A percentile compares a stretch with the other conserved stretches of the same genome.
phyloP scores from a whole-genome alignment of 2,888 invertebrate species.

The Erebia epiphron region DNA sequence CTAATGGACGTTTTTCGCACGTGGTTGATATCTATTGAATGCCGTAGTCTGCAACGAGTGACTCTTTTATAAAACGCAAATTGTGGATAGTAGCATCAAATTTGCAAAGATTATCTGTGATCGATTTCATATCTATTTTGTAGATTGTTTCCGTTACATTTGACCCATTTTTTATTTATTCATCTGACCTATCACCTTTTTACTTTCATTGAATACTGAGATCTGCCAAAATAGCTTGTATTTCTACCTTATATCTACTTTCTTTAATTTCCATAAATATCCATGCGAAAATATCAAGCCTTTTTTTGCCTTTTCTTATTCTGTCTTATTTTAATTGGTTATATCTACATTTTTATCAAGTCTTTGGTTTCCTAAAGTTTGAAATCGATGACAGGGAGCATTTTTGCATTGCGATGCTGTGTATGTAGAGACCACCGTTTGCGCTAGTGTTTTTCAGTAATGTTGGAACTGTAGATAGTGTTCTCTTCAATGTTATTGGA shows the following conservation, averaged over 20 bases:
- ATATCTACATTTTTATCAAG: background rate
- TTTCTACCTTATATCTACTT: too few species aligned
- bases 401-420: background rate
- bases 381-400: conserved; percentile 4
- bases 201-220: background rate
- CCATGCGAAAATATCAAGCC: too few species aligned
- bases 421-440: conserved; percentile 16
- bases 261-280: too few species aligned
- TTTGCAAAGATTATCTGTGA: background rate
- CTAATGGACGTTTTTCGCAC: conserved; percentile 32
- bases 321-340: background rate
- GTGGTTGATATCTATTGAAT: conserved; percentile 19
- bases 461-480: conserved; percentile 20
- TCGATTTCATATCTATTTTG: conserved; percentile 1
- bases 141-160: background rate
- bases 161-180: background rate
- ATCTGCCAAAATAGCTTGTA: too few species aligned
- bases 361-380: background rate
- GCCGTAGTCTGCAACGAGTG: conserved; percentile 22
- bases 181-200: background rate
- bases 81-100: conserved; percentile 11
- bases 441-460: conserved; percentile 22
- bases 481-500: background rate
- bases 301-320: background rate
- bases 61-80: conserved; percentile 6